phyloP scores from a whole-genome alignment of 2,888 invertebrate species.

The Thumatha senex region DNA sequence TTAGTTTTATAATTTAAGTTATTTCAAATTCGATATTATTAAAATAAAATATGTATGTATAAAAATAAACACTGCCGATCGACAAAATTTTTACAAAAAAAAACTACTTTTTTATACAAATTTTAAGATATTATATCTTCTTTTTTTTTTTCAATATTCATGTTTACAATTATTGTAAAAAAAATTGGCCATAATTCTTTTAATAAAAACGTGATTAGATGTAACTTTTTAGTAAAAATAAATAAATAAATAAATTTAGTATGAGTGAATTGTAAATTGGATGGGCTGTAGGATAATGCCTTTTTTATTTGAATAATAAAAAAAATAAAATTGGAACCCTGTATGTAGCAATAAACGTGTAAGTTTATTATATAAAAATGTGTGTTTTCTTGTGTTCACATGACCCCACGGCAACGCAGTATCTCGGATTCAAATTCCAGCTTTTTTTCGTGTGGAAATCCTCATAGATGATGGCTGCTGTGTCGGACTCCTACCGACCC shows the following conservation, averaged over 20 bases:
- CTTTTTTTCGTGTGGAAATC: too few relatives aligned
- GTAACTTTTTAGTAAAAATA: conserved; percentile 59
- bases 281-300: conserved; percentile 62
- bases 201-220: conserved; percentile 46
- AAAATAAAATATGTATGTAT: background rate
- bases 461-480: too few relatives aligned
- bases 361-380: conserved; percentile 66
- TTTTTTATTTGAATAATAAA: conserved; percentile 50
- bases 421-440: too few relatives aligned
- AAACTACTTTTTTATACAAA: conserved; percentile 12
- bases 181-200: conserved; percentile 55
- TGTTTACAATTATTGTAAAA: conserved; percentile 27
- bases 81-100: conserved; percentile 14
- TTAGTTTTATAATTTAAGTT: background rate
- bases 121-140: conserved; percentile 19
- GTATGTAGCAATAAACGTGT: conserved; percentile 78
- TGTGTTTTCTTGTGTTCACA: conserved; percentile 42
- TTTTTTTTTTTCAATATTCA: conserved; percentile 15
- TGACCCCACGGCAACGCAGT: too few relatives aligned
- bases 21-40: background rate
- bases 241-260: conserved; percentile 26
- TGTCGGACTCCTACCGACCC: too few relatives aligned
- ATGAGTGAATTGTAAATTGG: conserved; percentile 46
- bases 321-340: conserved; percentile 54
- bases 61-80: conserved; percentile 26